Conservation (phyloP, 2,888 invertebrate genomes). For the Chrysodeixis includens region DNA sequence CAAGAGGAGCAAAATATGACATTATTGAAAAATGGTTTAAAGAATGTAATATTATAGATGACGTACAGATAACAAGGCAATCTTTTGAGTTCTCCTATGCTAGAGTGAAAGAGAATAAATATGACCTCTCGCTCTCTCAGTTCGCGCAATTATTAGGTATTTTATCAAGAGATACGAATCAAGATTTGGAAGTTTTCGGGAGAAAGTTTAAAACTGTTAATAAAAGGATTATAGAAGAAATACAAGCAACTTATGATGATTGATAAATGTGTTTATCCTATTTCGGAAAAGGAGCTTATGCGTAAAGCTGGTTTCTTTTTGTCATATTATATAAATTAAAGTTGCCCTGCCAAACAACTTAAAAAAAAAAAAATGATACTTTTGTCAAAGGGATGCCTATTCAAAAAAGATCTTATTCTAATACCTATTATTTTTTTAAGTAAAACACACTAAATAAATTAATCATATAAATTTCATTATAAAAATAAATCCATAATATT, state of each 20-base stretch:
- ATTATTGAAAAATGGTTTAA: slow-evolving; percentile 63
- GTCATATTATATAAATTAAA: too few relatives aligned
- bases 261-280: not conserved
- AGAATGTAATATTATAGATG: slow-evolving; percentile 62
- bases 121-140: slow-evolving; percentile 56
- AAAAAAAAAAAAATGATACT: too few relatives aligned
- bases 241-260: slow-evolving; percentile 16
- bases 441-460: too few relatives aligned
- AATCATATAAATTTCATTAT: too few relatives aligned
- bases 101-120: slow-evolving; percentile 57
- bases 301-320: too few relatives aligned
- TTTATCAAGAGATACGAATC: slow-evolving; percentile 55
- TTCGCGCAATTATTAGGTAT: slow-evolving; percentile 65
- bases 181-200: slow-evolving; percentile 48
- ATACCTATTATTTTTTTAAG: too few relatives aligned
- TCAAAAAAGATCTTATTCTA: too few relatives aligned
- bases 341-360: too few relatives aligned
- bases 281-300: too few relatives aligned
- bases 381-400: too few relatives aligned
- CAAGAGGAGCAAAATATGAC: slow-evolving; percentile 51
- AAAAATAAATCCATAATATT: too few relatives aligned
- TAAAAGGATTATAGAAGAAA: slow-evolving; percentile 45
- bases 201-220: slow-evolving; percentile 56
- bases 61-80: slow-evolving; percentile 31
- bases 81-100: slow-evolving; percentile 53